Conservation (phyloP, 2,888 invertebrate species). For the Sinelater perroti region DNA sequence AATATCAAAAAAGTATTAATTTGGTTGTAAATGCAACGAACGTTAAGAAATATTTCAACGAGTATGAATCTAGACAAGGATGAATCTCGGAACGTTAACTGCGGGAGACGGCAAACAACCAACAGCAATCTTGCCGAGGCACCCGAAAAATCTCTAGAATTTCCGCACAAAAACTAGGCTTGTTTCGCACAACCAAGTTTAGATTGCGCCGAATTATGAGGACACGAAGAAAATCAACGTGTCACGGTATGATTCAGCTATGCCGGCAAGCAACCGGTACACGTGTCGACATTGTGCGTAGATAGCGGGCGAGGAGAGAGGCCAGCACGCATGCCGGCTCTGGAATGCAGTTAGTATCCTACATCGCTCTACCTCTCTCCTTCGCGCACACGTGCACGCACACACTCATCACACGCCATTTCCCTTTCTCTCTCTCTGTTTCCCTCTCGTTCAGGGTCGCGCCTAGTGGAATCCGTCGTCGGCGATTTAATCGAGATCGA, state of each 20-base stretch:
- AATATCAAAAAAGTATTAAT: no score
- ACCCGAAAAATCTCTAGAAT: conserved; percentile 20
- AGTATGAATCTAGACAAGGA: no score
- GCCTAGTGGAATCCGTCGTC: conserved; percentile 30
- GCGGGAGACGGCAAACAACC: no score
- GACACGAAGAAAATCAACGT: conserved; percentile 38
- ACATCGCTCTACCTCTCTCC: conserved; percentile 33
- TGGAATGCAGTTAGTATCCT: conserved; percentile 43
- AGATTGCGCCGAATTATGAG: conserved; percentile 32
- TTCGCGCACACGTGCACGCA: no score
- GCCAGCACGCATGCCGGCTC: conserved; percentile 39
- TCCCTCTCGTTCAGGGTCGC: conserved; percentile 21
- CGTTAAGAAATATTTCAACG: no score
- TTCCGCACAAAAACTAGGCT: conserved; percentile 21
- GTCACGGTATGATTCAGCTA: conserved; percentile 39
- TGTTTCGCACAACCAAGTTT: conserved; percentile 7
- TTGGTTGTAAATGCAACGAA: no score
- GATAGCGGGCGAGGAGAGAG: conserved; percentile 32
- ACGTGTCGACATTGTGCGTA: conserved; percentile 41
- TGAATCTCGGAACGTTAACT: no score
- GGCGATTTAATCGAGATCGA: conserved; percentile 21
- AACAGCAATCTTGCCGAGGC: no score
- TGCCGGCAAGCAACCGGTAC: conserved; percentile 37
- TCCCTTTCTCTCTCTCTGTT: no score
- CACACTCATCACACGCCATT: background rate